Percentiles rank a stretch among this genome's conserved stretches.
Evolutionary conservation across 2,113 vertebrate species (phyloP).

Genomic region (Neofelis nebulosa): DNA sequence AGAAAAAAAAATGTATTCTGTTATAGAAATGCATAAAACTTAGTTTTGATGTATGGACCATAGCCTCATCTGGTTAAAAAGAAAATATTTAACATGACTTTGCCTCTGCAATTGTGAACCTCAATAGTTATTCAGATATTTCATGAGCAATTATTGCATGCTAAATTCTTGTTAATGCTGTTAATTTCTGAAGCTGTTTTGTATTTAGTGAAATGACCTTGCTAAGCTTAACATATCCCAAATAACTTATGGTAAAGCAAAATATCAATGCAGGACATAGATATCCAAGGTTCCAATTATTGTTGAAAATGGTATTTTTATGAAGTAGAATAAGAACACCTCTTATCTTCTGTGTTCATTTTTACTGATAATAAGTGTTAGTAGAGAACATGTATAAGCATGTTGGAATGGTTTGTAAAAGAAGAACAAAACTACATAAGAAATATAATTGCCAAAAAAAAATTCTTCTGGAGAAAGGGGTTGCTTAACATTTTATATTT

Average conservation of each 20-base stretch:
- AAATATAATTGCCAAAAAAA: not conserved
- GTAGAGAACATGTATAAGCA: not conserved
- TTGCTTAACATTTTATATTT: not conserved
- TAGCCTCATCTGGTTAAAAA: not conserved
- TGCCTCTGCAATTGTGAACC: not conserved
- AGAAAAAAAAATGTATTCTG: not conserved
- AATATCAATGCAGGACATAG: not conserved
- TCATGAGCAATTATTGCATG: not conserved
- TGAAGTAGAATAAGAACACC: not conserved
- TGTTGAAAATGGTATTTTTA: not conserved
- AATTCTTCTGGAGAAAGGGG: not conserved
- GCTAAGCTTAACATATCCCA: not conserved
- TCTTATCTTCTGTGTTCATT: not conserved
- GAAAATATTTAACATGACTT: not conserved
- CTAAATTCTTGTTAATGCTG: not conserved
- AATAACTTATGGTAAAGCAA: not conserved
- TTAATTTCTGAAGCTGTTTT: not conserved
- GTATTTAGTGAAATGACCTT: not conserved
- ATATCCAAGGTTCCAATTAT: not conserved
- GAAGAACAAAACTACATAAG: not conserved
- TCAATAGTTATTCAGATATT: slow-evolving; percentile 8
- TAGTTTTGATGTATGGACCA: not conserved
- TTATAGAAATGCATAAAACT: not conserved
- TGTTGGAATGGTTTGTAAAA: slow-evolving; percentile 31
- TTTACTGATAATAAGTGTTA: slow-evolving; percentile 56